These are phyloP conservation scores for Grammomys dolichurus DNA, from an alignment of 2,113 vertebrate species.

Conservation along the genomic window DNA sequence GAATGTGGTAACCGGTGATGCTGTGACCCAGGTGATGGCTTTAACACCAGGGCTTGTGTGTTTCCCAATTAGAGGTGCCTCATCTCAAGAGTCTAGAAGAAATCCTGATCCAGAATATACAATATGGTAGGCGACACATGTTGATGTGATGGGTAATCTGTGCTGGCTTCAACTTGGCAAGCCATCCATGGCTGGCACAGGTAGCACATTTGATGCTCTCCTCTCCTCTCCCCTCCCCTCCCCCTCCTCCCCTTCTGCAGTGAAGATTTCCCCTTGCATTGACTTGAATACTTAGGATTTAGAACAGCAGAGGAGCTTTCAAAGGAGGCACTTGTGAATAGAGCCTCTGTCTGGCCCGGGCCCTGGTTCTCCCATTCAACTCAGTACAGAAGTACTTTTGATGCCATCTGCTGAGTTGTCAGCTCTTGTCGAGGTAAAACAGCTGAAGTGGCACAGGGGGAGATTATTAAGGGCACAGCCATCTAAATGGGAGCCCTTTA, in stretches of 20 bases:
- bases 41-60: background rate
- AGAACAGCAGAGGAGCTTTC: slow-evolving; percentile 56
- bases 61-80: background rate
- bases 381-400: slow-evolving; percentile 81
- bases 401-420: slow-evolving; percentile 77
- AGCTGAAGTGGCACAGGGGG: slow-evolving; percentile 69
- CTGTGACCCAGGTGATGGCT: background rate
- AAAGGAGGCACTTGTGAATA: slow-evolving; percentile 71
- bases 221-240: background rate
- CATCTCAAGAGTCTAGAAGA: background rate
- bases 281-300: slow-evolving; percentile 58
- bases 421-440: slow-evolving; percentile 75
- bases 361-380: slow-evolving; percentile 57
- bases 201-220: background rate
- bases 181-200: background rate
- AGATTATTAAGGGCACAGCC: slow-evolving; percentile 63
- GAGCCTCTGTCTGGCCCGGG: slow-evolving; percentile 58
- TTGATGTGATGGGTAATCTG: background rate
- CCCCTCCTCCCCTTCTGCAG: background rate
- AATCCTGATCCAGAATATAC: background rate
- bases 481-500: slow-evolving; percentile 72
- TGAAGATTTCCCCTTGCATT: background rate
- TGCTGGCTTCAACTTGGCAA: background rate
- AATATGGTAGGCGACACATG: background rate
- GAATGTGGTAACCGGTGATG: background rate